phyloP scores from a whole-genome alignment of 2,888 invertebrate species.

The Stictocephala bisonia region DNA sequence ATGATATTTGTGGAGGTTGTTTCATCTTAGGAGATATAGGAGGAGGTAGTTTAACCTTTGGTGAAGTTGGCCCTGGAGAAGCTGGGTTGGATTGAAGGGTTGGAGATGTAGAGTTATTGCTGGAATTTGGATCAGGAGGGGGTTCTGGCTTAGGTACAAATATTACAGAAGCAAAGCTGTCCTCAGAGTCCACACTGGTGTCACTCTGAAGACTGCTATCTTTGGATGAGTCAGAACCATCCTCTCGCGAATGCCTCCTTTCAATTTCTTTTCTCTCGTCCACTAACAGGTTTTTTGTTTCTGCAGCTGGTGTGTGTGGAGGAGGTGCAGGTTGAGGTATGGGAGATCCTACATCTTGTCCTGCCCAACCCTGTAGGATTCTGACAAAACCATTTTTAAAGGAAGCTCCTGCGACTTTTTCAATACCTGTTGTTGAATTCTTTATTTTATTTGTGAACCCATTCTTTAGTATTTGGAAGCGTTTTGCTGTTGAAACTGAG shows the following conservation, averaged over 20 bases:
- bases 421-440: slow-evolving; percentile 84
- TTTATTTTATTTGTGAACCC: slow-evolving; percentile 87
- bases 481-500: slow-evolving; percentile 78
- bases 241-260: slow-evolving; percentile 84
- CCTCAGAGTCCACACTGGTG: slow-evolving; percentile 93
- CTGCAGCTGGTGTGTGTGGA: slow-evolving; percentile 50
- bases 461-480: slow-evolving; percentile 80
- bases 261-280: slow-evolving; percentile 71
- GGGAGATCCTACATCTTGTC: slow-evolving; percentile 54
- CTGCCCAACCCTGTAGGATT: slow-evolving; percentile 83
- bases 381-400: slow-evolving; percentile 82
- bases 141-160: slow-evolving; percentile 87
- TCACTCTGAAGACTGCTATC: slow-evolving; percentile 92
- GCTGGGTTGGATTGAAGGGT: slow-evolving; percentile 63
- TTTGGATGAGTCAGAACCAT: slow-evolving; percentile 89
- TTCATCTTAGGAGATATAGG: slow-evolving; percentile 58
- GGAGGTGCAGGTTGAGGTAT: slow-evolving; percentile 53
- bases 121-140: slow-evolving; percentile 62
- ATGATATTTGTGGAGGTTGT: slow-evolving; percentile 53
- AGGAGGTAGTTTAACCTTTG: slow-evolving; percentile 57
- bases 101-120: slow-evolving; percentile 69
- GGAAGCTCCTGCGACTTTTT: slow-evolving; percentile 77
- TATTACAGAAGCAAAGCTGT: slow-evolving; percentile 93
- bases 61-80: slow-evolving; percentile 60
- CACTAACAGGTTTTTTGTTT: slow-evolving; percentile 49